Evolutionary conservation across 2,888 invertebrate species (phyloP).

Genomic region (Apodemia hepburni): DNA sequence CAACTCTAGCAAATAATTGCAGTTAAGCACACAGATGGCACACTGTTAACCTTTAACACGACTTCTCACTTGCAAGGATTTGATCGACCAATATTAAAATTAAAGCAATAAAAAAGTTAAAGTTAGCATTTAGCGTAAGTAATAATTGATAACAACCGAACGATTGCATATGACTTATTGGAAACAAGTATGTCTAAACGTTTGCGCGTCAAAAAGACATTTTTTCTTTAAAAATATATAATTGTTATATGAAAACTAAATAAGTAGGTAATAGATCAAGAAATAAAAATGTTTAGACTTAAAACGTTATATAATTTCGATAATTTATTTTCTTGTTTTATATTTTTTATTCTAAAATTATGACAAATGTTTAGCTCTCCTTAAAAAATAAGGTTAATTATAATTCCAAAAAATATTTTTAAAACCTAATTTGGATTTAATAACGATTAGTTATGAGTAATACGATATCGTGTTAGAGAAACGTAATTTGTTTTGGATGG

Average conservation of each 20-base stretch:
- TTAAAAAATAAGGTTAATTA: slow-evolving; percentile 13
- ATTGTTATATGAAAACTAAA: slow-evolving; percentile 27
- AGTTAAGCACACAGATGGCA: slow-evolving; percentile 63
- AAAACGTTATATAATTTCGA: slow-evolving; percentile 15
- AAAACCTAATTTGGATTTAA: slow-evolving; percentile 6
- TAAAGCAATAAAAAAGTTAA: slow-evolving; percentile 64
- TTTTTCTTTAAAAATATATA: slow-evolving; percentile 38
- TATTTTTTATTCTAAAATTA: slow-evolving; percentile 8
- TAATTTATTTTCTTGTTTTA: slow-evolving; percentile 16
- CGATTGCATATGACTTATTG: slow-evolving; percentile 16
- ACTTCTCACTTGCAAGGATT: slow-evolving; percentile 64
- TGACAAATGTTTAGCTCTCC: slow-evolving; percentile 9
- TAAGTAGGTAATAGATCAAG: slow-evolving; percentile 25
- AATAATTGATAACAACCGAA: slow-evolving; percentile 38
- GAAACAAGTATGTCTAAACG: slow-evolving; percentile 38
- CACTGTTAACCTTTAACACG: slow-evolving; percentile 62
- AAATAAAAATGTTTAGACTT: slow-evolving; percentile 26
- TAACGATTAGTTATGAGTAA: slow-evolving; percentile 40
- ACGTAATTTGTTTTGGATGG: slow-evolving; percentile 27
- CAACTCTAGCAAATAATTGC: slow-evolving; percentile 56
- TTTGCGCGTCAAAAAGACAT: slow-evolving; percentile 70
- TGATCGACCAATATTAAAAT: slow-evolving; percentile 62
- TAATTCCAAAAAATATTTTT: slow-evolving; percentile 18
- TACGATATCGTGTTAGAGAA: slow-evolving; percentile 39
- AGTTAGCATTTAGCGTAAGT: slow-evolving; percentile 52